Evolutionary conservation across 2,797 vertebrate species (phyloP).

Genomic region (Carapus acus): DNA sequence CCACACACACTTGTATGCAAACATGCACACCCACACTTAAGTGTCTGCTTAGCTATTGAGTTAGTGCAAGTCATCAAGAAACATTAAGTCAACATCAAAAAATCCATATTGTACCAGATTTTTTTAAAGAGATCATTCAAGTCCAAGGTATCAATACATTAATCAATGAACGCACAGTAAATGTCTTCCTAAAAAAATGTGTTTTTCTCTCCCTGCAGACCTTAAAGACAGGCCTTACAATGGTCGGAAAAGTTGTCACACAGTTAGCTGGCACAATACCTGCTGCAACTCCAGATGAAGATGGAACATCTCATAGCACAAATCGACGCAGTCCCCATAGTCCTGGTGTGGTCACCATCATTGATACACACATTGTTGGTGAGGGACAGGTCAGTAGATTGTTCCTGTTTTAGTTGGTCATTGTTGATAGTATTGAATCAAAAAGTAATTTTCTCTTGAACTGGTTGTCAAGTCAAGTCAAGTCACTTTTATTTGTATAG

Average conservation of each 20-base stretch:
- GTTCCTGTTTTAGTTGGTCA: not conserved
- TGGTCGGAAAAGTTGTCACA: conserved; percentile 97
- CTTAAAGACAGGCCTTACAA: conserved; percentile 91
- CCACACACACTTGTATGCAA: conserved; percentile 14
- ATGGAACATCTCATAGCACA: conserved; percentile 79
- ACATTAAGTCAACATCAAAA: conserved; percentile 38
- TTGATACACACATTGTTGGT: conserved; percentile 88
- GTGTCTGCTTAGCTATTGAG: conserved; percentile 30
- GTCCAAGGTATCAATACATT: no score
- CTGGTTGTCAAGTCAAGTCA: no score
- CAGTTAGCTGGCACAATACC: conserved; percentile 90
- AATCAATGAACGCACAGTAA: no score
- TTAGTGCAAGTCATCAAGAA: conserved; percentile 41
- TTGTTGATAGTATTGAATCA: not conserved
- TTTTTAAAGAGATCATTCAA: no score
- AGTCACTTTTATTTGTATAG: no score
- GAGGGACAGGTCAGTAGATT: conserved; percentile 86
- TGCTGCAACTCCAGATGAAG: conserved; percentile 84
- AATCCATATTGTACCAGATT: no score
- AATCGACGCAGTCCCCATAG: conserved; percentile 83
- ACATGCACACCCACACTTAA: conserved; percentile 21
- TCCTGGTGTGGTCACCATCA: conserved; percentile 90
- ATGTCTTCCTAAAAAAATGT: no score
- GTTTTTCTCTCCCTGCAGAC: conserved; percentile 70
- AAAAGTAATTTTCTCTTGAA: no score